Conservation (phyloP, 2,113 vertebrate species). For the Bufo bufo region DNA sequence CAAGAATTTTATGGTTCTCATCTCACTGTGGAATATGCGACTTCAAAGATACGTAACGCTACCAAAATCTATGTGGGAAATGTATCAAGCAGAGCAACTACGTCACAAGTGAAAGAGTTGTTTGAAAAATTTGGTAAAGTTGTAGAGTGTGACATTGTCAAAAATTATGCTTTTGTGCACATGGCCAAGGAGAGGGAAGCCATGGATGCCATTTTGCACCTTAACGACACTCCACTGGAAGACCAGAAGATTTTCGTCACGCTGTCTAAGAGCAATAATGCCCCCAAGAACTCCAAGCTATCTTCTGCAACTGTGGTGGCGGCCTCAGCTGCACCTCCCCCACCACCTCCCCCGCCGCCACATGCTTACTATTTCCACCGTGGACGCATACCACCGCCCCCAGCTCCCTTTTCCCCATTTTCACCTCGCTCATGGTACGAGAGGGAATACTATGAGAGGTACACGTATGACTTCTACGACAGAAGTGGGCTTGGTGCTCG, state of each 20-base stretch:
- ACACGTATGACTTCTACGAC: constrained; percentile 67
- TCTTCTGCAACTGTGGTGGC: constrained; percentile 49
- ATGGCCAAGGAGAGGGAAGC: constrained; percentile 74
- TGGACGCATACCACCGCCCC: constrained; percentile 59
- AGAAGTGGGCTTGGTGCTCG: constrained; percentile 61
- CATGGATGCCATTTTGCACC: constrained; percentile 70
- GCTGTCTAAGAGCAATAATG: constrained; percentile 70
- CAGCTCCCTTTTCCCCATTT: constrained; percentile 54
- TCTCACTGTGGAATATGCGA: constrained; percentile 73
- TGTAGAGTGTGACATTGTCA: constrained; percentile 74
- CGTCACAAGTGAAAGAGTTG: constrained; percentile 69
- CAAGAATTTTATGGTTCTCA: constrained; percentile 68
- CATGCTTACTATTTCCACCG: constrained; percentile 57
- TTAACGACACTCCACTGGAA: constrained; percentile 69
- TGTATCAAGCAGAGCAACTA: constrained; percentile 70
- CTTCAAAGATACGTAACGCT: constrained; percentile 74
- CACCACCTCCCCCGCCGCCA: constrained; percentile 54
- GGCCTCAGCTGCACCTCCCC: constrained; percentile 55
- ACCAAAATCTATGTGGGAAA: constrained; percentile 76
- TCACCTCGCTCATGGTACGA: constrained; percentile 66
- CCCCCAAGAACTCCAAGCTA: constrained; percentile 60
- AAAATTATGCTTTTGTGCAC: constrained; percentile 75
- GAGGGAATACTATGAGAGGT: constrained; percentile 65
- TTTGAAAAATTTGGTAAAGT: constrained; percentile 73
- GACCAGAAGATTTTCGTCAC: constrained; percentile 73